phyloP scores from a whole-genome alignment of 1,140 invertebrate species.

The Drosophila persimilis region DNA sequence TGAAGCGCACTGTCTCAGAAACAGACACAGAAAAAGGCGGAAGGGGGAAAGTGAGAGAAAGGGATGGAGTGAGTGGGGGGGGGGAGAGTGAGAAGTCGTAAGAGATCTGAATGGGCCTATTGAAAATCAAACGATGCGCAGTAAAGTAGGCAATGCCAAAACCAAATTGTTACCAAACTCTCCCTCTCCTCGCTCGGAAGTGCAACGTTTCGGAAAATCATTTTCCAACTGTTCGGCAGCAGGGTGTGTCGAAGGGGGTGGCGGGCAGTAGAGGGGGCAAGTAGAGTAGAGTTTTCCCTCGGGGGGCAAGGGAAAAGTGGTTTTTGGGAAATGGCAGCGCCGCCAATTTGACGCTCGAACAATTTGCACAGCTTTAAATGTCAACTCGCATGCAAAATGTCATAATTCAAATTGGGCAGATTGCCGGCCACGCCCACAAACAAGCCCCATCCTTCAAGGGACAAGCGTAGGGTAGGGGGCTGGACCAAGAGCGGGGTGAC shows the following conservation, averaged over 20 bases:
- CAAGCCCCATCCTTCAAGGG: constrained; percentile 1
- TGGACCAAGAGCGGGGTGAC: too few species aligned
- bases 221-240: constrained; percentile 20
- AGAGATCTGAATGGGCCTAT: constrained; percentile 56
- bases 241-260: too few species aligned
- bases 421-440: background rate
- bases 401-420: constrained; percentile 69
- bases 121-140: constrained; percentile 72
- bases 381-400: constrained; percentile 76
- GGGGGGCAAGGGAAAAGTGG: too few species aligned
- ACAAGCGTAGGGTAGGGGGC: too few species aligned
- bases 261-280: too few species aligned
- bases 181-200: constrained; percentile 21
- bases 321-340: constrained; percentile 56
- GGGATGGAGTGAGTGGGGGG: background rate
- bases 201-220: constrained; percentile 60
- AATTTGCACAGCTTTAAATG: constrained; percentile 81
- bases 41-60: background rate
- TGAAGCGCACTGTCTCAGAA: background rate
- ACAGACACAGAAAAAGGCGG: constrained; percentile 4
- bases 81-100: background rate
- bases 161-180: constrained; percentile 20
- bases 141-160: constrained; percentile 66
- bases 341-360: constrained; percentile 78
- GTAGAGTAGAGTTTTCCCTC: background rate